Conservation (phyloP, 2,888 invertebrate species). For the Conistra vaccinii region DNA sequence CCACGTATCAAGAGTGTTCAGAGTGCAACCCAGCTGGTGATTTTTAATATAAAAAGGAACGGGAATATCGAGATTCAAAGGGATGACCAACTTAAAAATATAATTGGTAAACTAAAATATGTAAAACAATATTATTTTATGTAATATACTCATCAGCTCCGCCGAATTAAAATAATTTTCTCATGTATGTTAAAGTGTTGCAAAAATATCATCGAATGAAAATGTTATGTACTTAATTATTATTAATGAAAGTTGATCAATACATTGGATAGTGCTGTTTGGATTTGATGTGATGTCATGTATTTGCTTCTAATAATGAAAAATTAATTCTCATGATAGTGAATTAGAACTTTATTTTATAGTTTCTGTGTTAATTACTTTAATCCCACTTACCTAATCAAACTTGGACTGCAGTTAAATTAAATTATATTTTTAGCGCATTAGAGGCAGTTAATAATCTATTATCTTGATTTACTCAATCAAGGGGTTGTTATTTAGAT, state of each 20-base stretch:
- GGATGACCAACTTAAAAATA: not conserved
- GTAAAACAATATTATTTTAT: not conserved
- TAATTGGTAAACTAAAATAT: not conserved
- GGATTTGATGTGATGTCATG: constrained; percentile 28
- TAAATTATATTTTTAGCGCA: constrained; percentile 3
- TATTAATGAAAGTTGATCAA: constrained; percentile 15
- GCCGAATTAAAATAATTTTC: constrained; percentile 67
- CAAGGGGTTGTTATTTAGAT: constrained; percentile 29
- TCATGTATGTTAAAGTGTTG: constrained; percentile 69
- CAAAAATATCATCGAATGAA: constrained; percentile 63
- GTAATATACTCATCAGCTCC: constrained; percentile 64
- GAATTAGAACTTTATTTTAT: not conserved
- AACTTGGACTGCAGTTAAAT: constrained; percentile 17
- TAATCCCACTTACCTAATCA: constrained; percentile 30
- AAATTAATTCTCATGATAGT: constrained; percentile 5
- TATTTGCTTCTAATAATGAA: constrained; percentile 24
- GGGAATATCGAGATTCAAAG: not conserved
- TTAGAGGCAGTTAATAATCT: not conserved
- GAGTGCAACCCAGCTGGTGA: not conserved
- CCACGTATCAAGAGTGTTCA: not conserved
- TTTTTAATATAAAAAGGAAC: not conserved
- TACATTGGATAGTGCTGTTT: constrained; percentile 30
- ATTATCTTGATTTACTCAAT: not conserved
- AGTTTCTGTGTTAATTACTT: not conserved
- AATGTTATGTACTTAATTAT: constrained; percentile 28